These are phyloP conservation scores for Callopanchax toddi DNA, from an alignment of 2,113 vertebrate genomes.

Conservation along the genomic window DNA sequence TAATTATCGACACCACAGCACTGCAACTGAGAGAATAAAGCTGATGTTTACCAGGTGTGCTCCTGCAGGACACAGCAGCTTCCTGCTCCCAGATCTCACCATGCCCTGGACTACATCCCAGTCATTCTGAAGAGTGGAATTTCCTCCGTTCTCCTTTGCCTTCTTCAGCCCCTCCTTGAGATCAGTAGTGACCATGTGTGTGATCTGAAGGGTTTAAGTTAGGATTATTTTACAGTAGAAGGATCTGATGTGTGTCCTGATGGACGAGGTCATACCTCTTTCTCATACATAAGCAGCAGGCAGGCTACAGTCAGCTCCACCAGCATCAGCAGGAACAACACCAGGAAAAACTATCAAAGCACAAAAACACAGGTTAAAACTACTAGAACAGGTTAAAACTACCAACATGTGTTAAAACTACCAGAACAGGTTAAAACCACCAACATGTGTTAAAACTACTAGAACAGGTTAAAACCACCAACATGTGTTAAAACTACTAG, in stretches of 20 bases:
- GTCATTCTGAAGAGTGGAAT: constrained; percentile 6
- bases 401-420: no score
- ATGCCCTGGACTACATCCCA: constrained; percentile 65
- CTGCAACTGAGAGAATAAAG: constrained; percentile 35
- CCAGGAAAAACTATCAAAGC: constrained; percentile 85
- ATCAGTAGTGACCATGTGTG: background rate
- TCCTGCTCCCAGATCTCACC: constrained; percentile 50
- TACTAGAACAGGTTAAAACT: no score
- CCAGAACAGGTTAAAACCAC: no score
- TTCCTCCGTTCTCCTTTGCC: rapidly evolving
- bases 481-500: no score
- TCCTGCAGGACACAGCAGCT: background rate
- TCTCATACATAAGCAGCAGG: constrained; percentile 81
- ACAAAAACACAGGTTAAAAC: no score
- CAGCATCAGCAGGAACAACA: constrained; percentile 86
- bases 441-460: no score
- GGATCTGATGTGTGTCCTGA: no score
- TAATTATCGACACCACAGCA: constrained; percentile 71
- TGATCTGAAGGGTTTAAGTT: background rate
- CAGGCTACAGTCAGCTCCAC: constrained; percentile 81
- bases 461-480: no score
- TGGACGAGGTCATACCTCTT: constrained; percentile 58
- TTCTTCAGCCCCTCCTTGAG: constrained; percentile 5
- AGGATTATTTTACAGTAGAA: background rate
- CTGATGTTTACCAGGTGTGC: background rate